Conservation (phyloP, 2,797 vertebrate species). For the Enteromius radiatus region DNA sequence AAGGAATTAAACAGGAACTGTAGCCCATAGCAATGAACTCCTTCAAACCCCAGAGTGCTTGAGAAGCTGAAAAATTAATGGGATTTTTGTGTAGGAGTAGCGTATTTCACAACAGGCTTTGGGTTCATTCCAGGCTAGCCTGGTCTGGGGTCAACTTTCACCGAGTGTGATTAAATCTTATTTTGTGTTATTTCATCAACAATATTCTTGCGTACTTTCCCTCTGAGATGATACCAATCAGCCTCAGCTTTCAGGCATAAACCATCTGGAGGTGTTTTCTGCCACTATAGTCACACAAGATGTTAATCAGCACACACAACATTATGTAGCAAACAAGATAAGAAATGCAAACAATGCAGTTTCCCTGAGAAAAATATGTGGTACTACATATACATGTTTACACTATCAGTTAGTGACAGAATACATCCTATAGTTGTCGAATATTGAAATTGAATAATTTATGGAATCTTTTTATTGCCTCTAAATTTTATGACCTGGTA, state of each 20-base stretch:
- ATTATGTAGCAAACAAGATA: slow-evolving; percentile 15
- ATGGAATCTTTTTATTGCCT: slow-evolving; percentile 17
- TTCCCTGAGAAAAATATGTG: slow-evolving; percentile 27
- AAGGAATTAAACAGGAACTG: slow-evolving; percentile 5
- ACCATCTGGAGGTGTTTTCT: slow-evolving; percentile 30
- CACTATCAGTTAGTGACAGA: slow-evolving; percentile 15
- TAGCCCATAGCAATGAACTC: slow-evolving; percentile 7
- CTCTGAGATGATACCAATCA: slow-evolving; percentile 15
- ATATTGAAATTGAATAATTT: slow-evolving; percentile 25
- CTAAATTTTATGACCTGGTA: not conserved
- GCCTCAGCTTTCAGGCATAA: slow-evolving; percentile 32
- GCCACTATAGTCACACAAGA: slow-evolving; percentile 29
- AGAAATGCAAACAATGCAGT: slow-evolving; percentile 45
- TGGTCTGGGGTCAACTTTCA: slow-evolving; percentile 6
- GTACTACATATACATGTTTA: not conserved
- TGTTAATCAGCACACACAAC: slow-evolving; percentile 40
- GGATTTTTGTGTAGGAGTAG: slow-evolving; percentile 11
- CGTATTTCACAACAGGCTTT: slow-evolving; percentile 42
- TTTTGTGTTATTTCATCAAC: slow-evolving; percentile 24
- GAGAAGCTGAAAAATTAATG: not conserved
- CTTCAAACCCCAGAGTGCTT: slow-evolving; percentile 1
- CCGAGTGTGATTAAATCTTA: slow-evolving; percentile 20
- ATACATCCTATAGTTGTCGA: not conserved
- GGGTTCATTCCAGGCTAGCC: slow-evolving; percentile 15
- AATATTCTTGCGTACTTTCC: slow-evolving; percentile 22